Base-by-base conservation (phyloP, 2,888 invertebrate species). In the Leucophora obtusa region DNA sequence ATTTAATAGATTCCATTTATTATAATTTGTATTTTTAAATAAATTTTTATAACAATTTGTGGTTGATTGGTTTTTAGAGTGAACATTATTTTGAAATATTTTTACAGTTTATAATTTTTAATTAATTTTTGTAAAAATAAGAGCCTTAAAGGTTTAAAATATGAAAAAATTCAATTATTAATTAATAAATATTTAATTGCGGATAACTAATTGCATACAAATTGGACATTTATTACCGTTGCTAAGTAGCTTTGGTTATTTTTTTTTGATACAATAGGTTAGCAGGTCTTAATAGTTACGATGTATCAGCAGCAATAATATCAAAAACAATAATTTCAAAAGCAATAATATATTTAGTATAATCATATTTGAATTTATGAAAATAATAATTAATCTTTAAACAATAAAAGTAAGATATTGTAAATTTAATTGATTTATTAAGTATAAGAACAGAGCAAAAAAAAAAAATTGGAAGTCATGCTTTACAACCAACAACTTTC, bases 61-160 rank as follows among this genome's bases (percentile, higher is more conserved):
- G 79, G 79, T 74, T 66, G 79, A 69, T 70, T 68, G 54, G 60
- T 56, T 58, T 63, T 70, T 58, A 15, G 6, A 10, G 62, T 47
- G 51, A 47, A 69, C 73, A 69, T 69, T 65, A 69, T 73, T 63
- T 17, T 63, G 35, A 65, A 73, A 69, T 69, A 59, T 50, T 38
- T 62, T 33, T n/a, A 47, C 38, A 43, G 15, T 73, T 72, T 63
- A 62, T 43, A 18, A 63, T 53, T 78, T 68, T 10, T 63, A 73
- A 72, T 69, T 63, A 72, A 53, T 68, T 72, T 73, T 60, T 28
- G 38, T 9, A 10, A 38, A n/a, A 38, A 38, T 11, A 11, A 9
- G 3, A 9, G 59, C 59, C 28, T n/a, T 66, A 66, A 14, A 47
- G 66, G 43, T 74, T 54, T 38, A 68, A 60, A 43, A 51, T n/a